A percentile compares a stretch with the other conserved stretches of the same genome.
These are phyloP conservation scores for Argentina silus DNA, from an alignment of 2,797 vertebrate species.

Conservation along the genomic window DNA sequence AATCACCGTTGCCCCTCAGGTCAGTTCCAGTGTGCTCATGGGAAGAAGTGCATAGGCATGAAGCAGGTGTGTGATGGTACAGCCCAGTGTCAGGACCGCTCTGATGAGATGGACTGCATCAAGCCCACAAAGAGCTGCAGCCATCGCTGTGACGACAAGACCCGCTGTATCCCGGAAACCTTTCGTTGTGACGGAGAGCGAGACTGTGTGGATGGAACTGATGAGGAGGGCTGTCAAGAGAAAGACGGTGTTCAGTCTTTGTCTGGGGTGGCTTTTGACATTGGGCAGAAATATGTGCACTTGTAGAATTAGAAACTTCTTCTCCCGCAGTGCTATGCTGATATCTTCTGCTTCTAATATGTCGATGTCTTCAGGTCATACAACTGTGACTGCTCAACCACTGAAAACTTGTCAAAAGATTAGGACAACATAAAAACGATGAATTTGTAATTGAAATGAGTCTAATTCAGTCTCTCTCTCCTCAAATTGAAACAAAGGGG, in stretches of 20 bases:
- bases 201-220: slow-evolving; percentile 61
- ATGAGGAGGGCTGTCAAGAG: slow-evolving; percentile 62
- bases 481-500: not conserved
- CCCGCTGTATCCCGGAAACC: slow-evolving; percentile 80
- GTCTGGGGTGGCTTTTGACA: no score
- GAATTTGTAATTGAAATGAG: not conserved
- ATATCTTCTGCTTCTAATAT: no score
- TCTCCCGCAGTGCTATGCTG: no score
- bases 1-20: slow-evolving; percentile 65
- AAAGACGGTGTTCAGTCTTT: no score
- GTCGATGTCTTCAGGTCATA: no score
- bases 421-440: no score
- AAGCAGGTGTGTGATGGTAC: slow-evolving; percentile 82
- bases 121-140: slow-evolving; percentile 70
- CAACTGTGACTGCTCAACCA: no score
- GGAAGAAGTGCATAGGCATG: slow-evolving; percentile 73
- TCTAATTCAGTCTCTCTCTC: not conserved
- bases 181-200: slow-evolving; percentile 75
- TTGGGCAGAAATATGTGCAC: no score
- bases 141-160: slow-evolving; percentile 79
- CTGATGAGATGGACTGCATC: slow-evolving; percentile 84
- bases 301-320: no score
- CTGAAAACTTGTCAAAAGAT: no score
- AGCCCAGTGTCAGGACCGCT: slow-evolving; percentile 83
- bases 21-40: slow-evolving; percentile 83